Evolutionary conservation across 1,140 invertebrate genomes (phyloP).

Genomic region (Ctenoplectra terminalis): DNA sequence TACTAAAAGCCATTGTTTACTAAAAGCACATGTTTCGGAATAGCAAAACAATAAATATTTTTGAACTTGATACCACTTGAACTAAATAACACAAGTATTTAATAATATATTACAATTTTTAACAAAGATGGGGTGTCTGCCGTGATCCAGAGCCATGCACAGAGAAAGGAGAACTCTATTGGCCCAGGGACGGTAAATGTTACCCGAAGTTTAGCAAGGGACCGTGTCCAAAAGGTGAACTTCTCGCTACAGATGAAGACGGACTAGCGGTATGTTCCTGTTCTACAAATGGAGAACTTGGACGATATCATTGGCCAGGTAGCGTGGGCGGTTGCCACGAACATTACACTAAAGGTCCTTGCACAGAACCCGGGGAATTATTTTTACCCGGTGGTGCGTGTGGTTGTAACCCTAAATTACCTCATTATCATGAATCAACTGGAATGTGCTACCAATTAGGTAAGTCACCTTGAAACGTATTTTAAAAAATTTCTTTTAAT

Average conservation of each 20-base stretch:
- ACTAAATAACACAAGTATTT: too few species aligned
- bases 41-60: too few species aligned
- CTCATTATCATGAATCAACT: slow-evolving; percentile 88
- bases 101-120: slow-evolving; percentile 36
- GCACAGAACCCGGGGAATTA: slow-evolving; percentile 87
- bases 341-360: slow-evolving; percentile 90
- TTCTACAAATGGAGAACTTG: slow-evolving; percentile 79
- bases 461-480: slow-evolving; percentile 74
- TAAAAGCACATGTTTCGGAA: too few species aligned
- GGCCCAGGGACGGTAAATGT: slow-evolving; percentile 89
- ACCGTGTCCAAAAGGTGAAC: slow-evolving; percentile 89
- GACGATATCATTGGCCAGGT: slow-evolving; percentile 81
- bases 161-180: slow-evolving; percentile 86
- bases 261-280: slow-evolving; percentile 86
- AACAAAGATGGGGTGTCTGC: slow-evolving; percentile 87
- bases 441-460: slow-evolving; percentile 90
- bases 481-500: background rate
- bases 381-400: slow-evolving; percentile 89
- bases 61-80: too few species aligned
- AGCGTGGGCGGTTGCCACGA: slow-evolving; percentile 88
- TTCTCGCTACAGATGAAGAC: slow-evolving; percentile 85
- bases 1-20: too few species aligned
- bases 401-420: slow-evolving; percentile 87
- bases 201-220: slow-evolving; percentile 87
- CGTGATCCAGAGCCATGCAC: slow-evolving; percentile 85